Evolutionary conservation across 2,797 vertebrate genomes (phyloP), one percentile per base, ranked within the genome.

Genomic region (Hyperoplus immaculatus): DNA sequence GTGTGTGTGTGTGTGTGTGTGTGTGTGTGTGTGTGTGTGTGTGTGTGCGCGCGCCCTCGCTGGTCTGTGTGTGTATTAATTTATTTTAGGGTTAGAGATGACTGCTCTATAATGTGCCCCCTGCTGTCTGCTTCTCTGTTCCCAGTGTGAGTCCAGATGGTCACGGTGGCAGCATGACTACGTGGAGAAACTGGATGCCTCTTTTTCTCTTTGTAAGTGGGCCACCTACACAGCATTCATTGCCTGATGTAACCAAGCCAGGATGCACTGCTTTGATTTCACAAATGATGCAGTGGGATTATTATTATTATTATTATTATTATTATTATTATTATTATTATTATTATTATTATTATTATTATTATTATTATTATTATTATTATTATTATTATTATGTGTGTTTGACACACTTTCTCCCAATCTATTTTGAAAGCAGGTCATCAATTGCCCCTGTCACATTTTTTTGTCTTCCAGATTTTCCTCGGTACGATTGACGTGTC

Each of bases 161-260:
- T 63, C 43, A 15, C 47, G 0, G 56, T n/a, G 53, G 62, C 70
- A 84, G 38, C 49, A 89, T 86, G 87, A 45, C 9, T 12, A 49
- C 66, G 16, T 53, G 53, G 70, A 42, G 6, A 62, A 6, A 0
- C 8, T 0, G 1, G 0, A 36, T 8, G 14, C 9, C 0, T 38
- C 16, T 75, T 4, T 14, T 56, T 55, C 0, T 76, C 4, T 3
- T 50, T 0, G 87, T 90, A 78, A 89, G 89, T 87, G 12, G 6
- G 29, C 3, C 11, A 1, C 14, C 8, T 39, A 3, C 8, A 4
- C 58, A 14, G 13, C 18, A 2, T 8, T 43, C 1, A 38, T 57
- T 13, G 4, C 53, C 18, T n/a, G 36, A 13, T 8, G 54, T 11
- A 56, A 36, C 4, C 12, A 56, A 56, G 21, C 29, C 29, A 29